Evolutionary conservation across 1,140 invertebrate species (phyloP), one percentile per base, ranked within the genome.

Genomic region (Galleria mellonella): DNA sequence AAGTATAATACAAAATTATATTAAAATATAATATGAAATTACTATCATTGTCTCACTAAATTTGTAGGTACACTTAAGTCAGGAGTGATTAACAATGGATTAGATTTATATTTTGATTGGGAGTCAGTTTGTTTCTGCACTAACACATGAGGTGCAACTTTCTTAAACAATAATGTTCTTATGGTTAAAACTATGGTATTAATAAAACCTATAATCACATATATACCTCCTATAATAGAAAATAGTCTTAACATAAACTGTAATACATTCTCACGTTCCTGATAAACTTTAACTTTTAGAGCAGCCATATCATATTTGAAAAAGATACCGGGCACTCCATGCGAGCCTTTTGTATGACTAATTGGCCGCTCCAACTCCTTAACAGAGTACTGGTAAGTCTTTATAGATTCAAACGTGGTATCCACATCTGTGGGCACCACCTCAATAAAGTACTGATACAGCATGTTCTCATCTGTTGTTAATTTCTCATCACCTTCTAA

Each of bases 381-480:
- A 0, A 97, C 96, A 36, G 96, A 95, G 75, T 97, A 99, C 72
- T 98, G 96, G 72, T 93, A 98, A 7, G 96, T 96, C 72, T 93
- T 92, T 13, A 92, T 88, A 4, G 88, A 89, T 38, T 78, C 76
- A 64, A 85, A 82, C 42, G 73, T 88, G 2, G 94, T 95, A 51
- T 94, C 88, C 6, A 98, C 93, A 72, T 96, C 93, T 8, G 97
- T 98, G 15, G 96, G 95, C 10, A 99, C 96, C n/a, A 98, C 92
- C 88, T 98, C 94, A 32, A 99, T 89, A 66, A 97, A 98, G 87
- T 99, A 99, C 69, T 98, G 96, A 83, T 93, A 97, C 11, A 94
- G 75, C 85, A 95, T 93, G 33, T 71, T 82, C 77, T 90, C 91
- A 87, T 91, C 94, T 91, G 50, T 73, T 43, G 74, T 86, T 53